Percentiles rank a stretch among this genome's conserved stretches.
Evolutionary conservation across 2,888 invertebrate genomes (phyloP).

Genomic region (Caenorhabditis japonica): DNA sequence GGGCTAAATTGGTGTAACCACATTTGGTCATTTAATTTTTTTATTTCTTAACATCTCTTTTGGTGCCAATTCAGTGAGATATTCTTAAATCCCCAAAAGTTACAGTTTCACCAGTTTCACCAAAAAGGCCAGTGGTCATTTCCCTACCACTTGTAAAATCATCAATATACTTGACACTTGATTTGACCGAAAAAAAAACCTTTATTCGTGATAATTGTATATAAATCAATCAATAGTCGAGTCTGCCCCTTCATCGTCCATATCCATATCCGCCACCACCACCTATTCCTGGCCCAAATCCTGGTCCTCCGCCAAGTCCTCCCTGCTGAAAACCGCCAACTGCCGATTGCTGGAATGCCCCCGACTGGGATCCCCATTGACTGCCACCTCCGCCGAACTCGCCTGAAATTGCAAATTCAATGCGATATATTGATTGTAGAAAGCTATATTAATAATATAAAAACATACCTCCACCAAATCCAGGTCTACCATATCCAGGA

Average conservation of each 20-base stretch:
- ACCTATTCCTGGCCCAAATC: background rate
- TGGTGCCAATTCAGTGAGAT: too few species aligned
- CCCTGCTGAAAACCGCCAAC: background rate
- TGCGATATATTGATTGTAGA: too few species aligned
- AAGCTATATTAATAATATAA: background rate
- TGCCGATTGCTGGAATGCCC: slow-evolving; percentile 2
- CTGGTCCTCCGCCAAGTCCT: background rate
- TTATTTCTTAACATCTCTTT: too few species aligned
- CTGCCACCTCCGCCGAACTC: slow-evolving; percentile 2
- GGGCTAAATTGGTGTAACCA: too few species aligned
- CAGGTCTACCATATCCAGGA: slow-evolving; percentile 14
- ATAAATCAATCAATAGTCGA: background rate
- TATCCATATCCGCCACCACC: slow-evolving; percentile 15
- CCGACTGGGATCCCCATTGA: background rate
- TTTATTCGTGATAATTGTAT: background rate
- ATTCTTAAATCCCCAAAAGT: too few species aligned
- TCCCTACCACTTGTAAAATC: too few species aligned
- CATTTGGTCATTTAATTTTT: too few species aligned
- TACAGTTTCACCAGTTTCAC: too few species aligned
- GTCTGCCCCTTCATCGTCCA: slow-evolving; percentile 13
- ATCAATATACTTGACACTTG: too few species aligned
- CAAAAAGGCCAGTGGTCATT: too few species aligned
- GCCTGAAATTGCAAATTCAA: background rate
- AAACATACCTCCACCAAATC: slow-evolving; percentile 3
- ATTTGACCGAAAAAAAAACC: slow-evolving; percentile 1